Base-by-base conservation (phyloP, 2,113 vertebrate genomes). In the Chunga burmeisteri region DNA sequence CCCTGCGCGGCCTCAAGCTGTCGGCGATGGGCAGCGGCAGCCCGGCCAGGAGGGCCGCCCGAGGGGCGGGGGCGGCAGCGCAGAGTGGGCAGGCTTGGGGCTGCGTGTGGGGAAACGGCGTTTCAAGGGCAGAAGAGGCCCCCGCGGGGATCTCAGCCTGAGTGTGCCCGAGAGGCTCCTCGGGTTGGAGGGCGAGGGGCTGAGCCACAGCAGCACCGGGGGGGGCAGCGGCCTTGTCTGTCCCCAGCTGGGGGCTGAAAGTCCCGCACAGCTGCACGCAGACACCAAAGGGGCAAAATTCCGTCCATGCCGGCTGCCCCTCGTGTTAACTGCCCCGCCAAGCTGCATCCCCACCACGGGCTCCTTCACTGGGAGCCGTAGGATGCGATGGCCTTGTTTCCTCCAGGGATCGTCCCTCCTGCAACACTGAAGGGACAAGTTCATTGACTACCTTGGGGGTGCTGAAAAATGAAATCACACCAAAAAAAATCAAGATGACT, bases 221-320 rank as follows among this genome's bases (percentile, higher is more conserved):
- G 16, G 15, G 40, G 20, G 9, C 32, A 3, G 38, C 6, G 9
- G 61, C 14, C 9, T 10, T 1, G 19, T 8, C 71, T 5, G 83
- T 1, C 46, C 38, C 32, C 9, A 14, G 84, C 46, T 3, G 20
- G 16, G 23, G 59, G 52, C 29, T 6, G 49, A 5, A 3, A 3
- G 53, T 1, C 7, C 36, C 4, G 21, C 49, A 0, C 27, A 23
- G 58, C 50, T 12, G n/a, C 36, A 1, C 10, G 1, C 55, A 8
- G 25, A 4, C 30, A 8, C 30, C 26, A 0, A 3, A 38, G 4
- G 30, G 50, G 26, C n/a, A 1, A 11, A 30, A 2, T 8, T 12
- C 15, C 4, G 3, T 6, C 47, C 52, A 0, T 2, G 63, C 29
- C 25, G 0, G 1, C 47, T 1, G 53, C 38, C 14, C 62, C 36